Evolutionary conservation across 2,113 vertebrate species (phyloP).

Genomic region (Tachysurus fulvidraco): DNA sequence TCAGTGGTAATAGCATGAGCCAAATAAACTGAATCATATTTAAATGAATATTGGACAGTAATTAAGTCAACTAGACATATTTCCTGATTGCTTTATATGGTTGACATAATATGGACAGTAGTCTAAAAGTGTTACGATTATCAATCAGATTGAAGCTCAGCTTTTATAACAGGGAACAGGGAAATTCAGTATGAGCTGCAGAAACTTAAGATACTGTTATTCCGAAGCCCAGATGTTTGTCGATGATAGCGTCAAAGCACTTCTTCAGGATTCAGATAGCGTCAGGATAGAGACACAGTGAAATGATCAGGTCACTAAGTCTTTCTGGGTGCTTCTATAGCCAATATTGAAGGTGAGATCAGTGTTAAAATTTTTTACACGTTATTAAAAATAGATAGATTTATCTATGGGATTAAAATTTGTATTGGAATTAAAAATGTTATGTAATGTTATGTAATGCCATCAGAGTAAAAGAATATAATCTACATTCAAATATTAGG

Average conservation of each 20-base stretch:
- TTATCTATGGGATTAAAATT: too few relatives aligned
- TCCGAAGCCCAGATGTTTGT: constrained; percentile 49
- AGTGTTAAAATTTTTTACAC: too few relatives aligned
- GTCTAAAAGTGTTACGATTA: not conserved
- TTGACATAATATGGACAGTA: not conserved
- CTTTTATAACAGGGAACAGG: constrained; percentile 12
- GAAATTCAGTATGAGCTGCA: constrained; percentile 23
- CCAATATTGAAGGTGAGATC: not conserved
- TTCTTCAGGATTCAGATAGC: constrained; percentile 47
- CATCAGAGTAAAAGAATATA: not conserved
- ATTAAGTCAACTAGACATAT: not conserved
- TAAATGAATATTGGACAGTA: not conserved
- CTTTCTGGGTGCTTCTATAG: constrained; percentile 3
- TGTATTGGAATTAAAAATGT: not conserved
- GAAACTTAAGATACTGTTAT: constrained; percentile 23
- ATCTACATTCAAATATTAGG: not conserved
- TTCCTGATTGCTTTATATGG: not conserved
- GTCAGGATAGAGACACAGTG: constrained; percentile 38
- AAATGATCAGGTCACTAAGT: constrained; percentile 43
- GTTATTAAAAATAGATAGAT: too few relatives aligned
- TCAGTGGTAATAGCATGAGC: constrained; percentile 2
- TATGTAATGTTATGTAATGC: too few relatives aligned
- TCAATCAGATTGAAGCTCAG: not conserved
- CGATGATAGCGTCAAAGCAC: constrained; percentile 45
- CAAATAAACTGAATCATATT: not conserved